Percentiles rank a stretch among this genome's conserved stretches.
Conservation (phyloP, 1,140 invertebrate species). For the Limonius californicus region DNA sequence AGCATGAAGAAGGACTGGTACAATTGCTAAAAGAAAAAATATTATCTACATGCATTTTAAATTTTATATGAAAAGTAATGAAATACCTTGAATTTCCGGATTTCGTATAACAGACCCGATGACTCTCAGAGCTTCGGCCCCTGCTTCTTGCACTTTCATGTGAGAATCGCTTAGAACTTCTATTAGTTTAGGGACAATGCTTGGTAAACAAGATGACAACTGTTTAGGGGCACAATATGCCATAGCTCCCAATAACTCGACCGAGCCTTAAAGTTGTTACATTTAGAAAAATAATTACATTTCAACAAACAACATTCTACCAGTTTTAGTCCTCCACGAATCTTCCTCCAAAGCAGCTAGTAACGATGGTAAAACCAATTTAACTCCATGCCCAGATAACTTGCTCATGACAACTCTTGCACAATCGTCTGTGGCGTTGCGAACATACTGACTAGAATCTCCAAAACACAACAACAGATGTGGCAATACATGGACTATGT, state of each 20-base stretch:
- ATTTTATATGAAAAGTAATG: no score
- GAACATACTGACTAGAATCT: constrained; percentile 86
- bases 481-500: constrained; percentile 95
- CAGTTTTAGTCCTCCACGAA: constrained; percentile 98
- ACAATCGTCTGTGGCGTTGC: constrained; percentile 90
- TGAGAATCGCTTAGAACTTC: constrained; percentile 97
- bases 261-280: constrained; percentile 83
- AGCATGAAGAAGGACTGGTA: constrained; percentile 86
- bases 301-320: no score
- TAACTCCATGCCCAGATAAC: constrained; percentile 94
- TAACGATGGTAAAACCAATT: constrained; percentile 88
- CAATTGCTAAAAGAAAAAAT: constrained; percentile 64
- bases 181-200: constrained; percentile 97
- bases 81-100: constrained; percentile 96
- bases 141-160: constrained; percentile 95
- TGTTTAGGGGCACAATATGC: constrained; percentile 98
- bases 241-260: constrained; percentile 95
- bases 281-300: constrained; percentile 25
- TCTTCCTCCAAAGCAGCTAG: constrained; percentile 93
- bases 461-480: constrained; percentile 95
- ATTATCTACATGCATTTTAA: no score
- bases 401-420: constrained; percentile 96
- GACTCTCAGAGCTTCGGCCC: constrained; percentile 89
- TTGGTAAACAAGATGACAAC: constrained; percentile 94
- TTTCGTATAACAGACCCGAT: constrained; percentile 98